Conservation (phyloP, 2,888 invertebrate species). For the Sarcophaga carnaria region DNA sequence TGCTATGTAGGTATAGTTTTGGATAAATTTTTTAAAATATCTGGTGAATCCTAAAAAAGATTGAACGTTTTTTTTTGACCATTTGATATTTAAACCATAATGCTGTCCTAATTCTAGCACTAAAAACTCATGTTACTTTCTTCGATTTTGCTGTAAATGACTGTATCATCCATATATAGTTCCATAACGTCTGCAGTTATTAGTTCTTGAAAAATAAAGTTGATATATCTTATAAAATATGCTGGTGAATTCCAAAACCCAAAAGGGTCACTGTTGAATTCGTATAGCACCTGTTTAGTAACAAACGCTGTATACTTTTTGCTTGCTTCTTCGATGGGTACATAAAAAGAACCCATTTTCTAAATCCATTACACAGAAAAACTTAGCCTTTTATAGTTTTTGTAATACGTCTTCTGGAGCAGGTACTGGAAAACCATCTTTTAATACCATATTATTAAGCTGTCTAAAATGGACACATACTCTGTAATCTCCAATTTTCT, state of each 20-base stretch:
- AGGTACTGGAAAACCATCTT: conserved; percentile 60
- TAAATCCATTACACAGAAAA: conserved; percentile 44
- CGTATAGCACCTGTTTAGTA: conserved; percentile 40
- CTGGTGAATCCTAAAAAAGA: no score
- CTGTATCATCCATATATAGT: conserved; percentile 36
- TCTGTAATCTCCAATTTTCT: conserved; percentile 66
- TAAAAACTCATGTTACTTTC: conserved; percentile 12
- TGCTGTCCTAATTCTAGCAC: no score
- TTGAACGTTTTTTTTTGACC: no score
- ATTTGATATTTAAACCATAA: no score
- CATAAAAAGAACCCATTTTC: conserved; percentile 58
- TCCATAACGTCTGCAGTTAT: conserved; percentile 30
- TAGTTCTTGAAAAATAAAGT: not conserved
- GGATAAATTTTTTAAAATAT: no score
- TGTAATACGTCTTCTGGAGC: not conserved
- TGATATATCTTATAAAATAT: no score
- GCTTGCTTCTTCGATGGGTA: conserved; percentile 47
- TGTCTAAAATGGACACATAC: conserved; percentile 70
- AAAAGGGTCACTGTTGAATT: conserved; percentile 50
- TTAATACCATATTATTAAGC: conserved; percentile 41
- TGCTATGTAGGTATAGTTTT: no score
- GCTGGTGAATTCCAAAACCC: not conserved
- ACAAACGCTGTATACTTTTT: conserved; percentile 48
- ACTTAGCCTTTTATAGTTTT: conserved; percentile 29
- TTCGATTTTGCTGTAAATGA: conserved; percentile 56